Evolutionary conservation across 2,888 invertebrate species (phyloP).

Genomic region (Cryptosula pallasiana): DNA sequence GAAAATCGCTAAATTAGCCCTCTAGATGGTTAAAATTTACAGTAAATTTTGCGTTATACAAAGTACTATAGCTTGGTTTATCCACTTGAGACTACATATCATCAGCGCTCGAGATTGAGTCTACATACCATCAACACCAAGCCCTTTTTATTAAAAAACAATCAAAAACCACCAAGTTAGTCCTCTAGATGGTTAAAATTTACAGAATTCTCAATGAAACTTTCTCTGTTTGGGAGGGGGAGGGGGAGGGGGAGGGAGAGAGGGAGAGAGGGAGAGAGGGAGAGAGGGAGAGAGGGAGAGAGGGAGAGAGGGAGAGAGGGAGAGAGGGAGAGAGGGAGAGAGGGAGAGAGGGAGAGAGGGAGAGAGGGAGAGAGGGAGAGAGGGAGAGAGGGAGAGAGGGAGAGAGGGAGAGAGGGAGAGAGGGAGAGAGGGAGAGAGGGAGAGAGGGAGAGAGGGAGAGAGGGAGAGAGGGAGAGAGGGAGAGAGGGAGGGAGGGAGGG

Average conservation of each 20-base stretch:
- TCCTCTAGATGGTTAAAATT: too few species aligned
- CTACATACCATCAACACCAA: too few species aligned
- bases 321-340: conserved; percentile 10
- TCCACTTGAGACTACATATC: too few species aligned
- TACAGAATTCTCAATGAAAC: too few species aligned
- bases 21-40: too few species aligned
- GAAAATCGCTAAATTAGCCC: too few species aligned
- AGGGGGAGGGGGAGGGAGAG: conserved; percentile 5
- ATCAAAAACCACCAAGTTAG: too few species aligned
- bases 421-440: conserved; percentile 10
- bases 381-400: conserved; percentile 10
- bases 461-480: conserved; percentile 10
- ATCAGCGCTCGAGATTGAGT: too few species aligned
- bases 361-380: conserved; percentile 10
- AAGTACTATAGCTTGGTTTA: too few species aligned
- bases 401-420: conserved; percentile 10
- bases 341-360: conserved; percentile 10
- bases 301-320: conserved; percentile 10
- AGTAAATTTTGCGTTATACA: too few species aligned
- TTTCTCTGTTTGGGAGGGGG: too few species aligned
- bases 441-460: conserved; percentile 10
- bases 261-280: conserved; percentile 10
- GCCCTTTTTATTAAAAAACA: too few species aligned
- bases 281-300: conserved; percentile 10
- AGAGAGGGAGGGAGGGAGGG: conserved; percentile 10